Conservation (phyloP, 2,888 invertebrate species). For the Hyppa rectilinea region DNA sequence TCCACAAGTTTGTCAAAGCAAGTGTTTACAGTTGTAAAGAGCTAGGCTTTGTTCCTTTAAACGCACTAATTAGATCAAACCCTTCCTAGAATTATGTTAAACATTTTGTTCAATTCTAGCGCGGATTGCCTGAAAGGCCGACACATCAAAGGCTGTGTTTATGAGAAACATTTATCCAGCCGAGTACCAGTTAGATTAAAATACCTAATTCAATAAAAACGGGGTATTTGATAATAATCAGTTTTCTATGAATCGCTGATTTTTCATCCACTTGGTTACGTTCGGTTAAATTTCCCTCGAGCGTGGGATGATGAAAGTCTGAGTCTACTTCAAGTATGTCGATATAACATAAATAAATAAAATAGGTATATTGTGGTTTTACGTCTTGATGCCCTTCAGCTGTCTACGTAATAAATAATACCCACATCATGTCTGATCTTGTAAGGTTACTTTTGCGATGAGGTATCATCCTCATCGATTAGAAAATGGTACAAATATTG, state of each 20-base stretch:
- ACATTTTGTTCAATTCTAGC: slow-evolving; percentile 1
- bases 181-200: slow-evolving; percentile 15
- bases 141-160: slow-evolving; percentile 35
- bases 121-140: background rate
- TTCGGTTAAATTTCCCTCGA: slow-evolving; percentile 39
- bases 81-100: slow-evolving; percentile 16
- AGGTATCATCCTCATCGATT: background rate
- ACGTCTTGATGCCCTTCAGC: background rate
- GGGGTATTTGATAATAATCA: slow-evolving; percentile 15
- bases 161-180: background rate
- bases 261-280: slow-evolving; percentile 23
- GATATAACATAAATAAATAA: slow-evolving; percentile 23
- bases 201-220: slow-evolving; percentile 32
- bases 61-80: slow-evolving; percentile 31
- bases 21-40: too few relatives aligned
- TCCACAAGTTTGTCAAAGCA: too few relatives aligned
- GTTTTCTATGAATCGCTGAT: slow-evolving; percentile 34
- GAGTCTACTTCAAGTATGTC: background rate
- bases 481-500: background rate
- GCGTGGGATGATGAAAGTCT: slow-evolving; percentile 26
- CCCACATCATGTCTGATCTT: slow-evolving; percentile 7
- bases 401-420: background rate
- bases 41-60: background rate
- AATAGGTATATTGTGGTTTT: slow-evolving; percentile 17
- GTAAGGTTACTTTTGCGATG: background rate